A percentile compares a stretch with the other conserved stretches of the same genome.
phyloP scores from a whole-genome alignment of 2,797 vertebrate genomes.

The Pangasius sanitwongsei region DNA sequence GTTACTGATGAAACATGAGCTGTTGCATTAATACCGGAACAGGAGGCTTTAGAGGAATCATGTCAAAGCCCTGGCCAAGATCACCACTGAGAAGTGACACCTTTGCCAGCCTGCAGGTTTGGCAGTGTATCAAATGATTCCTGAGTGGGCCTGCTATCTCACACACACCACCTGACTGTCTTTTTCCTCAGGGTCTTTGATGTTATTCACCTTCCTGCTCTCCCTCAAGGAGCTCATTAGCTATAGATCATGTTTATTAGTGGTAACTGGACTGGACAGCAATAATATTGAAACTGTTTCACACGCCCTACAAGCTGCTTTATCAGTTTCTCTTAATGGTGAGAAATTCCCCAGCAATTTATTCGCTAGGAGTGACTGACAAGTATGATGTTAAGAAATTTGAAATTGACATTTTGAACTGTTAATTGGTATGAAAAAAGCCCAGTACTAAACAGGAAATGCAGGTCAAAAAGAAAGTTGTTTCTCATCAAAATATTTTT shows the following conservation, averaged over 20 bases:
- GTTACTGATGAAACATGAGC: not conserved
- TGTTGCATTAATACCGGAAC: not conserved
- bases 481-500: not conserved
- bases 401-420: not conserved
- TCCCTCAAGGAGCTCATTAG: constrained; percentile 18
- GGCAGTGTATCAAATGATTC: constrained; percentile 44
- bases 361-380: not conserved
- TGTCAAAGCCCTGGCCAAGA: constrained; percentile 38
- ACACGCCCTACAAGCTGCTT: not conserved
- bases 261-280: not conserved
- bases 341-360: not conserved
- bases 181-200: constrained; percentile 39
- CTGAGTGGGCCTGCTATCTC: constrained; percentile 35
- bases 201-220: constrained; percentile 40
- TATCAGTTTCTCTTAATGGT: not conserved
- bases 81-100: constrained; percentile 41
- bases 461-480: not conserved
- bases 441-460: not conserved
- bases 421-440: no score
- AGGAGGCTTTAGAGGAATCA: constrained; percentile 37
- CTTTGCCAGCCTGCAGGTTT: constrained; percentile 46
- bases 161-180: constrained; percentile 26
- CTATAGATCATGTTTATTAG: constrained; percentile 16
- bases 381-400: not conserved
- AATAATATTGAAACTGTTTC: not conserved